Conservation (phyloP, 2,888 invertebrate genomes). For the Unio delphinus region DNA sequence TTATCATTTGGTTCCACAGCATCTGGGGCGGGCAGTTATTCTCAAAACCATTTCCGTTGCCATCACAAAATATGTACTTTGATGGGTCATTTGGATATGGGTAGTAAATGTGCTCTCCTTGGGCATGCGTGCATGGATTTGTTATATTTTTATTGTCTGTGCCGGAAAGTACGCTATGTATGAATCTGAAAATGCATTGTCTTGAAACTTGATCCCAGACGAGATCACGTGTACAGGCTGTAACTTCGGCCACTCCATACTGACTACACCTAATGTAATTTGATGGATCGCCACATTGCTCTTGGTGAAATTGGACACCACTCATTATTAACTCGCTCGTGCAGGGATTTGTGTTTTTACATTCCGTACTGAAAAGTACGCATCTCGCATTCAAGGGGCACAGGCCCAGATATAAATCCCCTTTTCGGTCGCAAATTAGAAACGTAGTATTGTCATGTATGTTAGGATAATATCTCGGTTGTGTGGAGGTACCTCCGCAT, state of each 20-base stretch:
- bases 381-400: conserved; percentile 26
- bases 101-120: conserved; percentile 42
- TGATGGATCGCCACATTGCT: conserved; percentile 31
- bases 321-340: conserved; percentile 15
- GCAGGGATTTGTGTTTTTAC: conserved; percentile 36
- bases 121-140: conserved; percentile 32
- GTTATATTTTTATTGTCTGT: conserved; percentile 9
- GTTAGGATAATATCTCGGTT: conserved; percentile 29
- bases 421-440: conserved; percentile 39
- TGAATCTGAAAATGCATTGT: conserved; percentile 22
- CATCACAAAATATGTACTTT: conserved; percentile 59
- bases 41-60: conserved; percentile 52
- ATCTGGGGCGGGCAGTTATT: conserved; percentile 35
- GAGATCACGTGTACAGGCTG: conserved; percentile 21
- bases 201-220: conserved; percentile 27
- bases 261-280: conserved; percentile 43
- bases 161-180: conserved; percentile 13
- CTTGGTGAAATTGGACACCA: conserved; percentile 22
- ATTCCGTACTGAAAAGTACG: conserved; percentile 20
- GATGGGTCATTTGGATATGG: conserved; percentile 37
- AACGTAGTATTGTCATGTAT: conserved; percentile 34
- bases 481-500: conserved; percentile 14
- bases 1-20: conserved; percentile 47
- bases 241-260: conserved; percentile 37
- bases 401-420: conserved; percentile 17